phyloP scores from a whole-genome alignment of 1,140 invertebrate species.

The Nephila pilipes region DNA sequence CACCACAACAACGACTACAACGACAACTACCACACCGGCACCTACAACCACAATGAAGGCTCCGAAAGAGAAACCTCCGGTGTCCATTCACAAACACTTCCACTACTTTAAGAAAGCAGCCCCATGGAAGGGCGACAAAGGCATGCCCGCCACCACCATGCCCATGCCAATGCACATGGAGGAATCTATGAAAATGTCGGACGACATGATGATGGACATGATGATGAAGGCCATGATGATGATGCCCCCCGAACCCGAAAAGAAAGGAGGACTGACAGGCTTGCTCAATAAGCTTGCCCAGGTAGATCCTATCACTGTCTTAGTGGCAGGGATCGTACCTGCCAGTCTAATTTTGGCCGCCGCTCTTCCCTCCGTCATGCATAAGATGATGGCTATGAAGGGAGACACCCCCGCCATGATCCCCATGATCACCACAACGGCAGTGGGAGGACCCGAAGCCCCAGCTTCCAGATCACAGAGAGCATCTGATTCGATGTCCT shows the following conservation, averaged over 20 bases:
- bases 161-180: background rate
- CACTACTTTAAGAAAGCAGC: slow-evolving; percentile 68
- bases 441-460: background rate
- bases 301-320: slow-evolving; percentile 58
- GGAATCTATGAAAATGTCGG: slow-evolving; percentile 47
- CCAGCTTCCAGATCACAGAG: background rate
- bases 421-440: slow-evolving; percentile 41
- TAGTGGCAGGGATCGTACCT: slow-evolving; percentile 59
- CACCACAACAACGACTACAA: slow-evolving; percentile 18
- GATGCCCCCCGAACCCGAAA: slow-evolving; percentile 34
- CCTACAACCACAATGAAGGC: background rate
- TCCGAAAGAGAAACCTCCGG: slow-evolving; percentile 33
- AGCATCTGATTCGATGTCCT: background rate
- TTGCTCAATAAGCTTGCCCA: slow-evolving; percentile 43
- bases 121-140: slow-evolving; percentile 43
- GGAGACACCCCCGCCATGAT: slow-evolving; percentile 18
- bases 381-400: slow-evolving; percentile 64
- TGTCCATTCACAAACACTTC: slow-evolving; percentile 70
- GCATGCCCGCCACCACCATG: slow-evolving; percentile 20
- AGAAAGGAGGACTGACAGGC: slow-evolving; percentile 26
- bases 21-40: background rate
- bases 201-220: slow-evolving; percentile 60
- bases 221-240: slow-evolving; percentile 73
- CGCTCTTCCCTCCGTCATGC: slow-evolving; percentile 62
- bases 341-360: slow-evolving; percentile 63